Base-by-base conservation (phyloP, 2,888 invertebrate species). In the Lepidonotus clava region DNA sequence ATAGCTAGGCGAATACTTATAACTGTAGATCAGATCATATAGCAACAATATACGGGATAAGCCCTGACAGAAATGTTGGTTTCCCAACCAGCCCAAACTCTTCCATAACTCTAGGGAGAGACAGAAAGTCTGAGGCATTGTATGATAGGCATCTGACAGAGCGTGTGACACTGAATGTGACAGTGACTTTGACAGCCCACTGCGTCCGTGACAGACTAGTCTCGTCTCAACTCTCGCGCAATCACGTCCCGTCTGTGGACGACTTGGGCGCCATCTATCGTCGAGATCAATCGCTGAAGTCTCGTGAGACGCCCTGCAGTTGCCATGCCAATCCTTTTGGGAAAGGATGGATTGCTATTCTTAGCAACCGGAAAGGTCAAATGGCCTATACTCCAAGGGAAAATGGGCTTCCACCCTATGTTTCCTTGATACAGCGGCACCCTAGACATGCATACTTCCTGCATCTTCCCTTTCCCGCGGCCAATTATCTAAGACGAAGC, bases 301-400 rank as follows among this genome's bases (percentile, higher is more conserved):
- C 71, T 71, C 71, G 38, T 38, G 71, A 71, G 71, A 71, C 36
- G 11, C 38, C 38, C 71, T 34, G n/a, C 38, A 38, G 71, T 71
- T 71, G 71, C 71, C 71, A 71, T 71, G 71, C 36, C 38, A 18
- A 71, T 71, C 21, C 71, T 34, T 71, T 38, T 71, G 18, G 71
- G 34, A 71, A 71, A 71, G 38, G 71, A 11, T 71, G 36, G 71
- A 71, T 71, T 71, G 71, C 71, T 71, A 71, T 71, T 71, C 71
- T 38, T 71, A 24, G 36, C 71, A 71, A n/a, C 34, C 34, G 38
- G 4, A 71, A 71, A 71, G 71, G 71, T 71, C 71, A 71, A 71
- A 34, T 71, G 71, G 34, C 36, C 71, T 34, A n/a, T 71, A 14
- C n/a, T n/a, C n/a, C n/a, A n/a, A n/a, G n/a, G n/a, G n/a, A n/a